Base-by-base conservation (phyloP, 2,113 vertebrate genomes). In the Ardeotis arabs region DNA sequence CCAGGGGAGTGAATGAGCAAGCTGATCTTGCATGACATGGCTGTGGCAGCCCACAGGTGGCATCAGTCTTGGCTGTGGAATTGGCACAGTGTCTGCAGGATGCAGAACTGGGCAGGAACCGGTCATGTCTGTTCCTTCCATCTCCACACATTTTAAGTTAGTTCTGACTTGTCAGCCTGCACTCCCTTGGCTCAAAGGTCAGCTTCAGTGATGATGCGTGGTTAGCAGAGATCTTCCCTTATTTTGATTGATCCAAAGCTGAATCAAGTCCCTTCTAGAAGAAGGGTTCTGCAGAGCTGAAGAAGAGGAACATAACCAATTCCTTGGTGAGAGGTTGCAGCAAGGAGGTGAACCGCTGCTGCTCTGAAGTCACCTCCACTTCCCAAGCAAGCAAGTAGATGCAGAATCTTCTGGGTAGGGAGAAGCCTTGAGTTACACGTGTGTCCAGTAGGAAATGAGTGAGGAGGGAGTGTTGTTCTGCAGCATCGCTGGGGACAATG, bases 381-480 rank as follows among this genome's bases (percentile, higher is more conserved):
- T 89, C 33, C 47, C 58, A 53, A 47, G 67, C 53, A 37, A 2
- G 7, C 35, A 10, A 50, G 67, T 44, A 89, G 70, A 17, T 28
- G 12, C 0, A 0, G 35, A 68, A 56, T 9, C 55, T 35, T 41
- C 67, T 52, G 64, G 23, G 29, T 6, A 72, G 44, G 90, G 76
- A 95, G 58, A 78, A 89, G 45, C 33, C 45, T 25, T 25, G 31
- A 68, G 86, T 31, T 31, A 41, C 86, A 92, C 13, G 19, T 84
- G 87, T 37, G 59, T 45, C 72, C 0, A 0, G 59, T 81, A 89
- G 95, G 94, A 96, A 95, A 69, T 94, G 93, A 96, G 93, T 76
- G 93, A 80, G 87, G 63, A 89, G 94, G 92, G 95, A 84, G 89
- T 91, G 93, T 74, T 74, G 45, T 47, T 52, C 94, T 50, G 77